Percentiles rank a stretch among this genome's conserved stretches.
These are phyloP conservation scores for Copidosoma aretas DNA, from an alignment of 2,888 invertebrate genomes.

Conservation along the genomic window DNA sequence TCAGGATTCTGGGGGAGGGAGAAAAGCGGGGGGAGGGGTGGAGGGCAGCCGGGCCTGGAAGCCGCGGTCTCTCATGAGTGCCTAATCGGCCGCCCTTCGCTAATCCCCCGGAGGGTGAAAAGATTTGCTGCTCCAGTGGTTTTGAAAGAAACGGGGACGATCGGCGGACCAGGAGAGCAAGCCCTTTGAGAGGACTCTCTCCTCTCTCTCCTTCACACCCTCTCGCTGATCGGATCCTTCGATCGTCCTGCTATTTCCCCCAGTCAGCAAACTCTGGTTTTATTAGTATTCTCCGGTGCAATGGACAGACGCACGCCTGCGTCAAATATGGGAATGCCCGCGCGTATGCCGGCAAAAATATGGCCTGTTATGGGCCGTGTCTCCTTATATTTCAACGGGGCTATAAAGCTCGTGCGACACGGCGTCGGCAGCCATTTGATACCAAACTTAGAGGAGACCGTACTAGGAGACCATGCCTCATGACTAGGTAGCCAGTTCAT, in stretches of 20 bases:
- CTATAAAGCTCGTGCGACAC: neutral
- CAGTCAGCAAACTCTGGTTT: too few species aligned
- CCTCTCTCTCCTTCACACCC: slow-evolving; percentile 5
- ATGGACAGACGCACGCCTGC: neutral
- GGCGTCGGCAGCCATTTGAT: slow-evolving; percentile 52
- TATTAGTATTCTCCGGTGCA: neutral
- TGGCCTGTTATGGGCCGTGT: slow-evolving; percentile 8
- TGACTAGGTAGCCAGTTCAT: too few species aligned
- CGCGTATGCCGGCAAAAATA: neutral
- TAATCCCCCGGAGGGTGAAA: slow-evolving; percentile 56
- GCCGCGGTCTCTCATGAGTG: slow-evolving; percentile 51
- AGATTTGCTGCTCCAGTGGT: slow-evolving; percentile 57
- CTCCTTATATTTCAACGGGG: slow-evolving; percentile 2
- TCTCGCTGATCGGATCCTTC: neutral
- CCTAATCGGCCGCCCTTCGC: slow-evolving; percentile 57
- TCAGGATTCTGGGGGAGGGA: neutral
- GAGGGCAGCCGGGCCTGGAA: slow-evolving; percentile 34
- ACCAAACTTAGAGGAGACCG: slow-evolving; percentile 52
- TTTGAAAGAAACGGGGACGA: slow-evolving; percentile 59
- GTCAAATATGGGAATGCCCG: neutral
- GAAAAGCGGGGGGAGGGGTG: slow-evolving; percentile 5
- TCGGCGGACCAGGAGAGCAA: slow-evolving; percentile 52
- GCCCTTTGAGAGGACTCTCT: slow-evolving; percentile 37
- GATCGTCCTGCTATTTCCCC: neutral
- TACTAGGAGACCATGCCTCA: slow-evolving; percentile 51